These are phyloP conservation scores for Hydrophis major DNA, from an alignment of 2,797 vertebrate species.

Conservation along the genomic window DNA sequence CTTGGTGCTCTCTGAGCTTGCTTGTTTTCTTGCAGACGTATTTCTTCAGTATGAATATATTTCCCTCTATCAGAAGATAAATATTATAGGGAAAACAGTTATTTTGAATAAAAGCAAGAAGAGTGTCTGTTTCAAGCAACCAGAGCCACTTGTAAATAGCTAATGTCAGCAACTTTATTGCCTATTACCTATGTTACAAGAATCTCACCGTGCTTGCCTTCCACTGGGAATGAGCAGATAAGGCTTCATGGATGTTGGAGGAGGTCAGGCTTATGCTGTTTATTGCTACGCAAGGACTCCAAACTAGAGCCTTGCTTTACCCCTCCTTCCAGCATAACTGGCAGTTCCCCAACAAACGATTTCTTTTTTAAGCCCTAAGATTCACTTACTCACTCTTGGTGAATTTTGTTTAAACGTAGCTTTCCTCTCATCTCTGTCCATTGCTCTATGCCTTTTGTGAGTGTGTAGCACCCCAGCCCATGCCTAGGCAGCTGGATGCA, in stretches of 20 bases:
- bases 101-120: neutral
- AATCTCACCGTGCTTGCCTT: neutral
- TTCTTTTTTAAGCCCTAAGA: neutral
- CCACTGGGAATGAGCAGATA: neutral
- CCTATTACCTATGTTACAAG: neutral
- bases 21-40: too few relatives aligned
- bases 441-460: neutral
- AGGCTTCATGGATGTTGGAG: neutral
- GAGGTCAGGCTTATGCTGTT: neutral
- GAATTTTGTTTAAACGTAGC: neutral
- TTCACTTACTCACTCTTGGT: neutral
- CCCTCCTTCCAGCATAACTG: neutral
- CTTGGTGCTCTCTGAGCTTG: too few relatives aligned
- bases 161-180: neutral
- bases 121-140: neutral
- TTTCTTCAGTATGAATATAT: neutral
- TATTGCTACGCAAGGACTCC: neutral
- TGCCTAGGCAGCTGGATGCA: neutral
- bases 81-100: neutral
- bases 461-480: neutral
- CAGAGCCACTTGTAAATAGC: neutral
- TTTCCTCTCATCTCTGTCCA: neutral
- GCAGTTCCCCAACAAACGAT: neutral
- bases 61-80: neutral
- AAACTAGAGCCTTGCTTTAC: neutral